Evolutionary conservation across 2,113 vertebrate genomes (phyloP), one percentile per base, ranked within the genome.

Genomic region (Oncorhynchus nerka): DNA sequence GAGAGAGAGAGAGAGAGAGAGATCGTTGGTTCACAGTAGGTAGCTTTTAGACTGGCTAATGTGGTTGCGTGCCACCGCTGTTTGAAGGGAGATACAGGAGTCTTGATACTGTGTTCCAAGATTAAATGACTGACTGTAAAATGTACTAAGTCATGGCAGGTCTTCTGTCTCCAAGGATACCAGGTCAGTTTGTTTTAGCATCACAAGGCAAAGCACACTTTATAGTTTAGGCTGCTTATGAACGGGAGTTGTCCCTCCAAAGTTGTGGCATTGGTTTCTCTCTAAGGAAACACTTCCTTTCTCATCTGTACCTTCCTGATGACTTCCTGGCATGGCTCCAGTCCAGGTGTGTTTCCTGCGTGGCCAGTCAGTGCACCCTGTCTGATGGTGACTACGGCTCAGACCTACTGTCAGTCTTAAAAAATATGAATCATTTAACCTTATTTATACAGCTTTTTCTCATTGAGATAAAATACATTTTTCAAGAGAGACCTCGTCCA

Each of bases 71-170:
- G 85, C 77, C 79, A 75, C 69, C 49, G 12, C 79, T 28, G 67
- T 79, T 70, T 64, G 87, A 87, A 84, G 84, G 85, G 83, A 89
- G 83, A 85, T 86, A 74, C 6, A 74, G 8, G 85, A 80, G 78
- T 84, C 88, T 90, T 90, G 91, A 90, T 87, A 78, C 82, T 39
- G 84, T 39, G 84, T 84, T 92, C 90, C 88, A 90, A 88, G 89
- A 92, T 88, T 87, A 90, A 92, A 90, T 87, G 90, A 89, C 87
- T 87, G 65, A 73, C 39, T 81, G 81, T 82, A 72, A 77, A 79
- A 74, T 82, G 77, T 81, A 77, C 67, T 39, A 57, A 81, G 81
- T 86, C 73, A 75, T 74, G 57, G 20, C 24, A 67, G 30, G 74
- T 67, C 65, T n/a, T 75, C 70, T 79, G 85, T 77, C 80, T 67